Conservation (phyloP, 1,140 invertebrate species). For the Drosophila lini region DNA sequence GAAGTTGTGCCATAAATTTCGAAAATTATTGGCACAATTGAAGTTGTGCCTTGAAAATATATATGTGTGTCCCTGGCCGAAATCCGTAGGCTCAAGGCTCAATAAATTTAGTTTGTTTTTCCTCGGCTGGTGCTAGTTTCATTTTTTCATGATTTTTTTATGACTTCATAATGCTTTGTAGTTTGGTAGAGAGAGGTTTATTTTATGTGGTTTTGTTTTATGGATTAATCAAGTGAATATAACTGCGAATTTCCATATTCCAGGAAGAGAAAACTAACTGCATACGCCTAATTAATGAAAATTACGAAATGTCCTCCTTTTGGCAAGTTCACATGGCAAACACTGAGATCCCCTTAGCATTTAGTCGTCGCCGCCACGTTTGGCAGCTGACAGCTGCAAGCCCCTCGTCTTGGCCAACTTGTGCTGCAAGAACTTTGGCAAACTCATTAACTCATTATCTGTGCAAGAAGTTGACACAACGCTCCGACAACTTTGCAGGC, state of each 20-base stretch:
- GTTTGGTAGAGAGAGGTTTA: background rate
- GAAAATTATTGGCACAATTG: constrained; percentile 78
- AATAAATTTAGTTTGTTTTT: constrained; percentile 44
- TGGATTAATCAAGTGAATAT: background rate
- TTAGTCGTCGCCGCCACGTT: constrained; percentile 11
- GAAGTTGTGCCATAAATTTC: constrained; percentile 77
- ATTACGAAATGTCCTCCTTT: constrained; percentile 11
- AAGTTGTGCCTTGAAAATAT: constrained; percentile 50
- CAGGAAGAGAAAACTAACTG: background rate
- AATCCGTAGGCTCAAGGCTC: constrained; percentile 49
- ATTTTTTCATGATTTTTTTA: constrained; percentile 51
- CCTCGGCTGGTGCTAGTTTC: constrained; percentile 16
- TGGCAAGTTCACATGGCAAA: constrained; percentile 37
- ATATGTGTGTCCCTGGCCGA: constrained; percentile 57
- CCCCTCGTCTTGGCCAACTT: constrained; percentile 21
- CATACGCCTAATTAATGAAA: constrained; percentile 8
- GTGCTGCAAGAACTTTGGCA: constrained; percentile 57
- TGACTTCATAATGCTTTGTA: constrained; percentile 44
- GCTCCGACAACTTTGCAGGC: constrained; percentile 60
- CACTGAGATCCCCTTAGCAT: constrained; percentile 13
- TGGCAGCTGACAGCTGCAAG: constrained; percentile 9
- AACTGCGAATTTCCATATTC: background rate
- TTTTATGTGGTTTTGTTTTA: constrained; percentile 1
- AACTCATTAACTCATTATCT: constrained; percentile 77
- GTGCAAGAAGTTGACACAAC: constrained; percentile 67